Evolutionary conservation across 2,888 invertebrate species (phyloP), one percentile per base, ranked within the genome.

Genomic region (Uloborus plumipes): DNA sequence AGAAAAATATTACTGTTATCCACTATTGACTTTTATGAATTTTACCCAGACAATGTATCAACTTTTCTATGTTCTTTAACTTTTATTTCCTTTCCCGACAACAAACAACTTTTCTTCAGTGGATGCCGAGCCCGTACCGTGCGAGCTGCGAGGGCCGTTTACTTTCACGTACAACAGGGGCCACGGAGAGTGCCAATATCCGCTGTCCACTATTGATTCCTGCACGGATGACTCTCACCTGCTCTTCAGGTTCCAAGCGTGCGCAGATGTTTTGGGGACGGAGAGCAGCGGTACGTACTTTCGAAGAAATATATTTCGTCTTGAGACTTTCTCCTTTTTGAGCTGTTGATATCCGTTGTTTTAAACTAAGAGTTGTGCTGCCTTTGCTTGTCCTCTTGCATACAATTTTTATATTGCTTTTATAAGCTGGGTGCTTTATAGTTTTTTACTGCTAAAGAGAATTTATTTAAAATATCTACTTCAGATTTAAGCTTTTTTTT

Each of bases 151-250:
- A 78, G 97, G 95, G 72, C 95, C 97, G 0, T 96, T 95, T 90
- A 94, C 95, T 83, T 98, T 98, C 90, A 94, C 96, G 69, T 98
- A 98, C 89, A 96, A 95, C 89, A 92, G 96, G 81, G 84, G 84
- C 11, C 94, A 95, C 87, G 96, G 96, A 22, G 95, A 95, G 88
- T 97, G 97, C 90, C 93, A 93, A 86, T 93, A 93, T 87, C 97
- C 97, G 0, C 93, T 94, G 73, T 97, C 97, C 64, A 95, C 95
- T 86, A 95, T 97, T 87, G 97, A 97, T 89, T 94, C 95, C 87
- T 98, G 97, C 89, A 97, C 97, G 0, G 96, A 97, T 89, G 95
- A 96, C 88, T 95, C 95, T 86, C 92, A 95, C 86, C 91, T 97
- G 74, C 92, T 97, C 86, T 93, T 98, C 88, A 94, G 94, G 89